A percentile compares a stretch with the other conserved stretches of the same genome.
These are phyloP conservation scores for Notamacropus eugenii DNA, from an alignment of 2,797 vertebrate genomes.

Conservation along the genomic window DNA sequence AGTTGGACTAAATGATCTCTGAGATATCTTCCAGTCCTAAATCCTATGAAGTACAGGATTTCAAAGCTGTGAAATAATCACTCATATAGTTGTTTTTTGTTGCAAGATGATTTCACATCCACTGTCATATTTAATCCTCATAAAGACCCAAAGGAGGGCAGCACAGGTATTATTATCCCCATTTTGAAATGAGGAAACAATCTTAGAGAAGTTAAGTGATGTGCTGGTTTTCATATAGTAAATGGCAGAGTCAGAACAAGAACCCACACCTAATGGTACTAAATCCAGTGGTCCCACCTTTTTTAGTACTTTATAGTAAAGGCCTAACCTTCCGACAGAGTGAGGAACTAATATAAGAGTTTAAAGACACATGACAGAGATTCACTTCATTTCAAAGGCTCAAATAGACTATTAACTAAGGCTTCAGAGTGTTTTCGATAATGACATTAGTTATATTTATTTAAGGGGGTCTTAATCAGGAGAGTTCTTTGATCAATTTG, in stretches of 20 bases:
- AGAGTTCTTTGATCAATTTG: not conserved
- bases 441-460: not conserved
- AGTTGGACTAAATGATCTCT: too few relatives aligned
- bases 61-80: not conserved
- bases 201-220: not conserved
- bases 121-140: not conserved
- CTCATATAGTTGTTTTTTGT: not conserved
- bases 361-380: constrained; percentile 34
- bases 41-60: too few relatives aligned
- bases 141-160: not conserved
- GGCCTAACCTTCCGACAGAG: not conserved
- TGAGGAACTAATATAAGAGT: not conserved
- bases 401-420: not conserved
- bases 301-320: constrained; percentile 1
- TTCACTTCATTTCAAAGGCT: constrained; percentile 8
- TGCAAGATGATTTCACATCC: not conserved
- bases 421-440: not conserved
- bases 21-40: too few relatives aligned
- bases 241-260: not conserved
- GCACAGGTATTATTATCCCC: not conserved
- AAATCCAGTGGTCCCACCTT: not conserved
- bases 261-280: not conserved
- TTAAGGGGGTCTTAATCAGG: not conserved
- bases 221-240: not conserved
- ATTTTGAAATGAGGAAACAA: not conserved